These are phyloP conservation scores for Laterallus jamaicensis DNA, from an alignment of 2,113 vertebrate genomes.

Conservation along the genomic window DNA sequence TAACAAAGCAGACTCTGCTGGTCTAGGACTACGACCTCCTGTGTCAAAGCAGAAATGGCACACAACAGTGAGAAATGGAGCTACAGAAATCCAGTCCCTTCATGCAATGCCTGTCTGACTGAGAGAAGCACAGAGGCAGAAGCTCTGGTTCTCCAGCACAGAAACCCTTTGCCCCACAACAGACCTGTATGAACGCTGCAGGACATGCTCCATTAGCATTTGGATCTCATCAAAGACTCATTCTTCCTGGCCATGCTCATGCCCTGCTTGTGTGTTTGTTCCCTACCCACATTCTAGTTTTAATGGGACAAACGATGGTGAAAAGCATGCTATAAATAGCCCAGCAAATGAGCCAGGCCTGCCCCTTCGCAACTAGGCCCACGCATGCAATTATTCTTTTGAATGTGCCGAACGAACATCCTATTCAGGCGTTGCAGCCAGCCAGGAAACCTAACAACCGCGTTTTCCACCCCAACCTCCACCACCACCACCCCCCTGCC, in stretches of 20 bases:
- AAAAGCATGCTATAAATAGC: conserved; percentile 60
- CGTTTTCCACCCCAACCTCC: background rate
- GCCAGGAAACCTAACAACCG: conserved; percentile 46
- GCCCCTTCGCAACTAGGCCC: conserved; percentile 14
- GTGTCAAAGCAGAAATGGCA: background rate
- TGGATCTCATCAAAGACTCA: conserved; percentile 32
- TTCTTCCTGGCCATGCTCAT: conserved; percentile 14
- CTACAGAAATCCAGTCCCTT: background rate
- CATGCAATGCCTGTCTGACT: background rate
- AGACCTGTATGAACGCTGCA: background rate
- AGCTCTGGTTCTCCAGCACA: background rate
- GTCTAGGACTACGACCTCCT: background rate
- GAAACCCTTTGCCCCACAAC: background rate
- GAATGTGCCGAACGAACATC: background rate
- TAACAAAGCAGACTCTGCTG: background rate
- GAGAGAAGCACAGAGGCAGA: background rate
- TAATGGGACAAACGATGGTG: conserved; percentile 24
- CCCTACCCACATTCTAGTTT: conserved; percentile 14
- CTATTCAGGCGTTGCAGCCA: conserved; percentile 23
- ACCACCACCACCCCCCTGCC: background rate
- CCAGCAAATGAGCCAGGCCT: conserved; percentile 43
- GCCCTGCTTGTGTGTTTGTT: conserved; percentile 32
- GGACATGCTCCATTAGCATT: background rate
- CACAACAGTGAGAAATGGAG: background rate
- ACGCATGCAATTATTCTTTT: conserved; percentile 58